Conservation (phyloP, 2,113 vertebrate species). For the Phoenicopterus ruber region DNA sequence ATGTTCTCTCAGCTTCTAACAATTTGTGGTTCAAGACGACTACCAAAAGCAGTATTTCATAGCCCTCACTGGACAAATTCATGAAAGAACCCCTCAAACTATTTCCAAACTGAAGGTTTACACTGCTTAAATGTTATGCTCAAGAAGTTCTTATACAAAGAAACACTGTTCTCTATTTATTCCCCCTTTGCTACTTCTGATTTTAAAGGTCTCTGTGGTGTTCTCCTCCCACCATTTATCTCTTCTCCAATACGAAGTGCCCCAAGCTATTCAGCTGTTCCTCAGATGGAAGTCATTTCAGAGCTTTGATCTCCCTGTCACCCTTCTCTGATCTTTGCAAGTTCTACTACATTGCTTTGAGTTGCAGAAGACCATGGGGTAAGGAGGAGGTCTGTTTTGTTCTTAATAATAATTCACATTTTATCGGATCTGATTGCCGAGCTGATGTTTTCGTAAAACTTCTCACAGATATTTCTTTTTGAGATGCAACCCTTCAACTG, state of each 20-base stretch:
- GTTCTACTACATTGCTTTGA: neutral
- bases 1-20: neutral
- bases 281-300: constrained; percentile 35
- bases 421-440: neutral
- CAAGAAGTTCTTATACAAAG: neutral
- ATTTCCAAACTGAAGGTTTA: constrained; percentile 1
- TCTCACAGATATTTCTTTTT: neutral
- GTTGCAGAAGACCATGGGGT: neutral
- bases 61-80: neutral
- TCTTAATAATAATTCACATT: neutral
- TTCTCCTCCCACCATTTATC: constrained; percentile 27
- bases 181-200: neutral
- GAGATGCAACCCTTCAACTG: neutral
- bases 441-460: neutral
- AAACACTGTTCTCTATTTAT: neutral
- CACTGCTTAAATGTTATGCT: neutral
- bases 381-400: neutral
- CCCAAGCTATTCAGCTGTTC: constrained; percentile 21
- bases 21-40: neutral
- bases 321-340: neutral
- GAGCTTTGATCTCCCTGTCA: constrained; percentile 5
- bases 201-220: constrained; percentile 37
- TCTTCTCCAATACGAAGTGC: neutral
- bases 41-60: neutral
- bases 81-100: neutral